Base-by-base conservation (phyloP, 2,113 vertebrate genomes). In the Pipa parva region DNA sequence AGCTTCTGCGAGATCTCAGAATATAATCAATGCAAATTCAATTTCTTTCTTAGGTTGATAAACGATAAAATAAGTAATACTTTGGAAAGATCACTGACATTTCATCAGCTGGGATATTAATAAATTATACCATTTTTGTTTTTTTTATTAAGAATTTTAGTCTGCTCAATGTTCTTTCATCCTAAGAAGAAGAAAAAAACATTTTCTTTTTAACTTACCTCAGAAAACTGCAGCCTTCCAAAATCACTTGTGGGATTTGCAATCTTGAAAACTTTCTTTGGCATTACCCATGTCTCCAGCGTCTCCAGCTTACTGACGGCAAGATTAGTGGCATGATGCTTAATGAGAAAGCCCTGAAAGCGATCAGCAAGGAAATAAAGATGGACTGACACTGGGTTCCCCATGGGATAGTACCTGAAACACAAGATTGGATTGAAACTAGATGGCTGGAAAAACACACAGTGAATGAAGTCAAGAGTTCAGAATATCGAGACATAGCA, bases 291-390 rank as follows among this genome's bases (percentile, higher is more conserved):
- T 0, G 94, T 97, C 83, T 99, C 97, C 84, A 99, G 80, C 13
- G 92, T 97, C 77, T 98, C 96, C 15, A 98, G 88, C 74, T 95
- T 97, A 78, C 95, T 98, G 51, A 94, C 95, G 12, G 93, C 97
- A 84, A 98, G 82, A 42, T 98, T 98, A 71, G 95, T 98, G 8
- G 93, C 93, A 0, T 97, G 95, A 68, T 99, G 94, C 71, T 84
- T 92, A 73, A 99, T 81, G 66, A 98, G 84, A 80, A 98, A 98
- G 70, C 97, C 97, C 80, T 99, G 97, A 83, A 99, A 98, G 73
- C 91, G 92, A 80, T 99, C 97, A 1, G 93, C 88, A 20, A 94
- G 91, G 86, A 99, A 99, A 85, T 98, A 99, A 75, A 96, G 85
- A 74, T 99, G 94, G 77, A 99, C 87, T 0, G 97, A 95, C 15